Conservation (phyloP, 2,888 invertebrate species). For the Netelia fuscicornis region DNA sequence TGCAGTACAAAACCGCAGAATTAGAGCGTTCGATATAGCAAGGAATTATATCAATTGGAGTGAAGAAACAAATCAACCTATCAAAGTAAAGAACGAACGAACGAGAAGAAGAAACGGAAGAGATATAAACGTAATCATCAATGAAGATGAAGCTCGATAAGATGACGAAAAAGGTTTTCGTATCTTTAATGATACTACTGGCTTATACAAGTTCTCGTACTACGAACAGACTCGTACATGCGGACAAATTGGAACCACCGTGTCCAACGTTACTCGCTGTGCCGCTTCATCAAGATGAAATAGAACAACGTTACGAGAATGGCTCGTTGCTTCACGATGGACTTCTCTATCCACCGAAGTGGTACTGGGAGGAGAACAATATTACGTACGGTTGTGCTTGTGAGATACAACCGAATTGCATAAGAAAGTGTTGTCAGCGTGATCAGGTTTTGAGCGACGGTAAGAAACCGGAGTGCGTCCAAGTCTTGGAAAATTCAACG, state of each 20-base stretch:
- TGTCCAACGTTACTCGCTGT: conserved; percentile 65
- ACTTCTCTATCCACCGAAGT: conserved; percentile 69
- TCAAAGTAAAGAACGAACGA: background rate
- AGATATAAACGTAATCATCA: background rate
- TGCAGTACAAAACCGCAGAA: background rate
- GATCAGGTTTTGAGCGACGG: conserved; percentile 56
- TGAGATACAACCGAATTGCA: conserved; percentile 70
- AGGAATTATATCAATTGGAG: background rate
- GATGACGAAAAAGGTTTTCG: background rate
- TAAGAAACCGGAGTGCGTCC: conserved; percentile 47
- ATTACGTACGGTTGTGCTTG: conserved; percentile 76
- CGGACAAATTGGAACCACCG: conserved; percentile 27
- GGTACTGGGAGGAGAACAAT: conserved; percentile 71
- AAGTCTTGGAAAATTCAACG: conserved; percentile 21
- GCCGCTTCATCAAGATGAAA: conserved; percentile 42
- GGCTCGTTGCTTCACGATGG: conserved; percentile 72
- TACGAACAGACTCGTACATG: background rate
- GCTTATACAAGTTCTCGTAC: background rate
- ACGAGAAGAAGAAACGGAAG: background rate
- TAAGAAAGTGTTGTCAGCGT: conserved; percentile 81
- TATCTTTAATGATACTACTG: conserved; percentile 33
- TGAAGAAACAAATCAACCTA: background rate
- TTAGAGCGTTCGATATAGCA: background rate
- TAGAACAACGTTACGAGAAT: conserved; percentile 57
- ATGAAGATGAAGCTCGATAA: conserved; percentile 31